phyloP scores from a whole-genome alignment of 2,888 invertebrate genomes.

The Erebia ligea region DNA sequence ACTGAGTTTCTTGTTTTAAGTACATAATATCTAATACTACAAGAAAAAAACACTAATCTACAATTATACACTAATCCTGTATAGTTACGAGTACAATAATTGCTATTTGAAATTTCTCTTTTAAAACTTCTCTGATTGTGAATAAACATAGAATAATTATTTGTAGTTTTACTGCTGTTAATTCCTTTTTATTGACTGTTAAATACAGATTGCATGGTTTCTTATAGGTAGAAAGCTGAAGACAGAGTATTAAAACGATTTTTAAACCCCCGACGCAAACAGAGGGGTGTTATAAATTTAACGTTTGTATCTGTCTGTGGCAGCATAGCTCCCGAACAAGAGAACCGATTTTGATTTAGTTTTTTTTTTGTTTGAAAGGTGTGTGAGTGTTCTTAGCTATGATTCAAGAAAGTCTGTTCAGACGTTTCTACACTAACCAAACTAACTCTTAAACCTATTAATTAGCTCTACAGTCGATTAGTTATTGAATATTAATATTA shows the following conservation, averaged over 20 bases:
- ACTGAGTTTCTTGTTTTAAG: no score
- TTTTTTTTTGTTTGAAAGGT: no score
- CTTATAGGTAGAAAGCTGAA: slow-evolving; percentile 1
- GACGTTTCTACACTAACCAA: no score
- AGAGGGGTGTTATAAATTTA: no score
- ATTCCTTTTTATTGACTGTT: slow-evolving; percentile 15
- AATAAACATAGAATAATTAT: slow-evolving; percentile 12
- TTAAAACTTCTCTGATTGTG: slow-evolving; percentile 34
- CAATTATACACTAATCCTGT: neutral
- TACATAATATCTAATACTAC: neutral
- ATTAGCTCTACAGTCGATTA: no score
- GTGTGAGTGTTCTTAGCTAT: no score
- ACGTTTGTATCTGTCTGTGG: no score
- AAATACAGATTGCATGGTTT: slow-evolving; percentile 10
- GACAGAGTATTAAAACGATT: neutral
- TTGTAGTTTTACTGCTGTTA: slow-evolving; percentile 24
- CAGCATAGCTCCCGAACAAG: no score
- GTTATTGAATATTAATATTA: no score
- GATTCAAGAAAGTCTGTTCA: no score
- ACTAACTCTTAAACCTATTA: no score
- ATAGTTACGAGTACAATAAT: slow-evolving; percentile 35
- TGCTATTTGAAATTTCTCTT: slow-evolving; percentile 65
- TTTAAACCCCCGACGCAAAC: neutral
- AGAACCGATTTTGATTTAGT: no score
- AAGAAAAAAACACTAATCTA: neutral